Base-by-base conservation (phyloP, 2,113 vertebrate species). In the Crotalus viridis region DNA sequence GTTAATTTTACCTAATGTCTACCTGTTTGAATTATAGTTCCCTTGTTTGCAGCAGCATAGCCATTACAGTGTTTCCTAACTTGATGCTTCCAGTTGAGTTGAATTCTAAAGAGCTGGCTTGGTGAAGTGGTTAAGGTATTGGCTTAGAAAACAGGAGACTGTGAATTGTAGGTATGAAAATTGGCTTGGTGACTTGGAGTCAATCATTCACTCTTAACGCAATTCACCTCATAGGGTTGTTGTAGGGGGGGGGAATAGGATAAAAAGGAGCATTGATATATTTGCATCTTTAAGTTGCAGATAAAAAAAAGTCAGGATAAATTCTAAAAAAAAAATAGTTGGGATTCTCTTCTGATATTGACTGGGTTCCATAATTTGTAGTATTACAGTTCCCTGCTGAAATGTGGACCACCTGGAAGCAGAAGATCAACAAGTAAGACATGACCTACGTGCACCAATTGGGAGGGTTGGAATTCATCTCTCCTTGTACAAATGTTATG, bases 401-500 rank as follows among this genome's bases (percentile, higher is more conserved):
- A 88, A 12, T 17, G 17, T 55, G 21, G 13, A 28, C 24, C 5
- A n/a, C 52, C 48, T 48, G 24, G 21, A 90, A 90, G 88, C 88
- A 39, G 69, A 57, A 12, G 51, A 86, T 33, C n/a, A 48, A 17
- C n/a, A 48, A 74, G 55, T 56, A 90, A 8, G 46, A 2, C 0
- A 48, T 64, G 74, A 15, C 86, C 91, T 89, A 12, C 28, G 90
- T 89, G 89, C 64, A 94, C 57, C 89, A 2, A 0, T 15, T 10
- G 55, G 92, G 89, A 69, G 1, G 15, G 90, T 91, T 19, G 61
- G 94, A 81, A 90, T n/a, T 46, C 59, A 43, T 17, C 43, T 52
- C 87, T 69, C 4, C 51, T 89, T 87, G 93, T 54, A 48, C 74
- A 26, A 91, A n/a, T n/a, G 74, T 90, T 92, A 91, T 93, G 91